These are phyloP conservation scores for Ophraella communa DNA, from an alignment of 2,888 invertebrate genomes.

Conservation along the genomic window DNA sequence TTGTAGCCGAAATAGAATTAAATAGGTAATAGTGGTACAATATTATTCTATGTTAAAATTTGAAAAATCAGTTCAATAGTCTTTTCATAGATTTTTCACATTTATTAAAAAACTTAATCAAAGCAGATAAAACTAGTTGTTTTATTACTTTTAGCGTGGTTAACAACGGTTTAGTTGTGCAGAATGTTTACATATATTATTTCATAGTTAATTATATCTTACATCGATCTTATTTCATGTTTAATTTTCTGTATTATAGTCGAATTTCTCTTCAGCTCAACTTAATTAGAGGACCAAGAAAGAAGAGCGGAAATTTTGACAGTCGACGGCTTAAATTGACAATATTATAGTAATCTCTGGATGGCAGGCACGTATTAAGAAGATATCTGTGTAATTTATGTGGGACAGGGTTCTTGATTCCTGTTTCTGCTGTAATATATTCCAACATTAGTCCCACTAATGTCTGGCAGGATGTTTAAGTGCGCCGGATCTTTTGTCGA, in stretches of 20 bases:
- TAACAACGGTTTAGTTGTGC: too few relatives aligned
- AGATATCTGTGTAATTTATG: slow-evolving; percentile 58
- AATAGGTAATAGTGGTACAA: too few relatives aligned
- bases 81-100: too few relatives aligned
- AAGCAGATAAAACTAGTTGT: too few relatives aligned
- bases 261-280: slow-evolving; percentile 6
- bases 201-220: background rate
- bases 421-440: slow-evolving; percentile 57
- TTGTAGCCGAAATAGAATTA: too few relatives aligned
- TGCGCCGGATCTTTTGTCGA: slow-evolving; percentile 50
- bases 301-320: slow-evolving; percentile 43
- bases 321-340: slow-evolving; percentile 49
- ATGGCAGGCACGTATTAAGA: slow-evolving; percentile 58
- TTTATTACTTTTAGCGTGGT: too few relatives aligned
- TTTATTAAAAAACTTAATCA: too few relatives aligned
- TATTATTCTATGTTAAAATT: too few relatives aligned
- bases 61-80: too few relatives aligned
- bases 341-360: slow-evolving; percentile 52
- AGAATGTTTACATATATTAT: background rate
- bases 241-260: background rate
- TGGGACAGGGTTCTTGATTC: slow-evolving; percentile 49
- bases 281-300: slow-evolving; percentile 33
- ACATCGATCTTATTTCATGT: background rate
- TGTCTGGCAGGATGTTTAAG: slow-evolving; percentile 59
- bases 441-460: slow-evolving; percentile 59